Percentiles rank a stretch among this genome's conserved stretches.
These are phyloP conservation scores for Willisornis vidua DNA, from an alignment of 2,113 vertebrate genomes.

Conservation along the genomic window DNA sequence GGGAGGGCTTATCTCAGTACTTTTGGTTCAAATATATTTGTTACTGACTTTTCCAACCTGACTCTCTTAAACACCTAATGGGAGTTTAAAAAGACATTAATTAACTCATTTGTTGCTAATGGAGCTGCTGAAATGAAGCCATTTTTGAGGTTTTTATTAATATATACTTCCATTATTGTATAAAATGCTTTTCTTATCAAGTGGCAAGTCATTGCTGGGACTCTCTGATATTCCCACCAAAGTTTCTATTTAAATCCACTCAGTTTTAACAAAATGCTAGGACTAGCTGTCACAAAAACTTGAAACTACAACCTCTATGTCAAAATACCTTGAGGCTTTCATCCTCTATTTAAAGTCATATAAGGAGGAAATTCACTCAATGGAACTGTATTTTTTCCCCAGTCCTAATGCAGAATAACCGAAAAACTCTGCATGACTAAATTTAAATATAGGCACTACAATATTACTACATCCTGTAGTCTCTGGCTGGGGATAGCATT, in stretches of 20 bases:
- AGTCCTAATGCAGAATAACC: neutral
- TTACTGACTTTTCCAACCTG: neutral
- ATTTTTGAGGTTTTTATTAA: neutral
- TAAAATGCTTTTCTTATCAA: neutral
- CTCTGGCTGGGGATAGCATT: neutral
- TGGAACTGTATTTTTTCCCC: neutral
- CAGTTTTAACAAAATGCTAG: neutral
- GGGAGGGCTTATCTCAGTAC: neutral
- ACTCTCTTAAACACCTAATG: neutral
- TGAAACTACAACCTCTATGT: neutral
- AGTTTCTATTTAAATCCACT: neutral
- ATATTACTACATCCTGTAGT: neutral
- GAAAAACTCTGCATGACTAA: neutral
- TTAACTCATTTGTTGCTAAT: neutral
- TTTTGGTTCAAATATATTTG: neutral
- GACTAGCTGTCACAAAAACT: neutral
- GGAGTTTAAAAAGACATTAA: neutral
- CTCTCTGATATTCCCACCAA: neutral
- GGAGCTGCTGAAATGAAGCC: neutral
- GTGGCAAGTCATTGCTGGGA: neutral
- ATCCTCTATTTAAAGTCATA: neutral
- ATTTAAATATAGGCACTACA: constrained; percentile 20
- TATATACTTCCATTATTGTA: neutral
- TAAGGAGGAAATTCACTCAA: constrained; percentile 23
- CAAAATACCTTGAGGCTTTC: neutral